Evolutionary conservation across 1,140 invertebrate species (phyloP), one percentile per base, ranked within the genome.

Genomic region (Diorhabda elongata): DNA sequence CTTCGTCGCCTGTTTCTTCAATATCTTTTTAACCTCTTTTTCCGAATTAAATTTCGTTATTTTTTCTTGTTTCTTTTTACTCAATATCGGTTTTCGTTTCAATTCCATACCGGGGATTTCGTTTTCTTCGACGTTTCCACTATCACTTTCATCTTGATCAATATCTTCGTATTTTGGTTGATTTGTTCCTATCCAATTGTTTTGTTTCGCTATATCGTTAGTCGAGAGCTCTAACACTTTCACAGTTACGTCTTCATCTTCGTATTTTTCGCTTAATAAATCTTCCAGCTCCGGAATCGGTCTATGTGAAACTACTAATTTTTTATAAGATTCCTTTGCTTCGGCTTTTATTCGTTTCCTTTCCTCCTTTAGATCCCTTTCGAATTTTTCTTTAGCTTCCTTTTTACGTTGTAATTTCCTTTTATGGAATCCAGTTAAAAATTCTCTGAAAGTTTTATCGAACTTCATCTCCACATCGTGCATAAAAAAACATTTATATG

Each of bases 371-470:
- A 92, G 78, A 74, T 88, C 84, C 67, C 84, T 81, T 72, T 91
- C 84, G 42, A 92, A 79, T 74, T 91, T 84, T 73, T 90, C 87
- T 76, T 90, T 85, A 2, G 90, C 90, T 74, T 88, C 87, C 73
- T 89, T 87, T 71, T 88, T 87, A 66, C 91, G 83, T 78, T 91
- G 86, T 26, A 91, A 74, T 78, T 93, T 93, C 71, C 91, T 82
- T 80, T 92, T 92, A 58, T 85, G 89, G 81, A 93, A 93, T 4
- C 91, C 91, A 67, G 87, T 88, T 45, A 93, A 81, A 78, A 90
- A 93, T 56, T 92, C 90, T 80, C 88, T 74, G 61, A 7, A 71
- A 74, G 45, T 68, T 43, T 3, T 42, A 26, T 68, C 47, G 64
- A 62, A 62, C 26, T 26, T 26, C 26, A 26, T 26, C 26, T 26